phyloP scores from a whole-genome alignment of 2,888 invertebrate species.

The Coleophora flavipennella region DNA sequence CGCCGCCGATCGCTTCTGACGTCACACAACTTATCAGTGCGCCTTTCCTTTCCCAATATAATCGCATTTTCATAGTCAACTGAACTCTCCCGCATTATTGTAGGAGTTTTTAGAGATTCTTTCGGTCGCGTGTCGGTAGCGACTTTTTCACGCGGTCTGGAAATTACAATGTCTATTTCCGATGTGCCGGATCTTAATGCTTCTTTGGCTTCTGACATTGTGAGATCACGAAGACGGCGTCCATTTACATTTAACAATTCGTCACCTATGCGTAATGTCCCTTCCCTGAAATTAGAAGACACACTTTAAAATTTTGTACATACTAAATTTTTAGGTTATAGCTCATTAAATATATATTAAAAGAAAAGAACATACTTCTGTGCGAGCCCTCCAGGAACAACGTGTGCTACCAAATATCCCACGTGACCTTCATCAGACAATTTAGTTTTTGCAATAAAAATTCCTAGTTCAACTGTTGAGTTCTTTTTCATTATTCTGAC shows the following conservation, averaged over 20 bases:
- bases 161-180: conserved; percentile 78
- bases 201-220: conserved; percentile 77
- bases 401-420: conserved; percentile 80
- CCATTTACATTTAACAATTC: conserved; percentile 83
- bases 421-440: conserved; percentile 72
- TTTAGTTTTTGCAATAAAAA: conserved; percentile 79
- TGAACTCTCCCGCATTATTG: conserved; percentile 76
- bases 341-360: too few species aligned
- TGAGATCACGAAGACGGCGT: conserved; percentile 75
- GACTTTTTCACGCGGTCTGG: conserved; percentile 58
- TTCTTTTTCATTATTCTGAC: conserved; percentile 72
- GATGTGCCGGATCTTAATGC: conserved; percentile 75
- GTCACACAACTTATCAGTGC: conserved; percentile 57
- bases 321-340: conserved; percentile 3
- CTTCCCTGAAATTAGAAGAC: conserved; percentile 64
- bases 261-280: conserved; percentile 78
- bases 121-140: conserved; percentile 30
- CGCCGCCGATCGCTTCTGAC: conserved; percentile 81
- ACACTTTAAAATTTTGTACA: background rate
- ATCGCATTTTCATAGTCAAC: conserved; percentile 80
- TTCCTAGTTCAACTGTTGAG: conserved; percentile 77
- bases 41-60: conserved; percentile 66
- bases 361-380: conserved; percentile 67
- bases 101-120: conserved; percentile 32
- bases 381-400: conserved; percentile 79